Evolutionary conservation across 2,888 invertebrate species (phyloP).

Genomic region (Cerastis leucographa): DNA sequence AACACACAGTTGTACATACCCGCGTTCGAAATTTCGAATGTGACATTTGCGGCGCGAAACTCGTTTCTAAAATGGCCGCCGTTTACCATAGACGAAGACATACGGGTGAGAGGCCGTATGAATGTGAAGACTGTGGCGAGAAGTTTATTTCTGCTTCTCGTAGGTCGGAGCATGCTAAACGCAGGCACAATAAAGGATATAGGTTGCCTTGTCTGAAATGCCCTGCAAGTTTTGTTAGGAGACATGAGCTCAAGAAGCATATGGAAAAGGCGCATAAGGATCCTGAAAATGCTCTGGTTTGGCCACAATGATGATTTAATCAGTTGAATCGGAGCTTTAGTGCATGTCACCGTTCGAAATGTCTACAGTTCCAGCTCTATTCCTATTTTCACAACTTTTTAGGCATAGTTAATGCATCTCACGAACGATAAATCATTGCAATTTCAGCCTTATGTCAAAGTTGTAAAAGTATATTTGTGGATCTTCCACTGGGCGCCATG

Average conservation of each 20-base stretch:
- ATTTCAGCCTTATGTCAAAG: background rate
- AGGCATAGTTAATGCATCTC: background rate
- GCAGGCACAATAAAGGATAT: constrained; percentile 82
- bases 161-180: constrained; percentile 84
- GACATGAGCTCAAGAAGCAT: constrained; percentile 81
- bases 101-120: constrained; percentile 87
- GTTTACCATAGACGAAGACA: constrained; percentile 87
- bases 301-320: constrained; percentile 25
- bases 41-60: constrained; percentile 87
- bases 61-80: constrained; percentile 86
- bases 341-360: no score
- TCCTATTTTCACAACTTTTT: background rate
- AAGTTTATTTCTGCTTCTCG: constrained; percentile 85
- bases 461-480: background rate
- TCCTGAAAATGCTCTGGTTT: constrained; percentile 34
- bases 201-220: constrained; percentile 79
- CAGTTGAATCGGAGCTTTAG: background rate
- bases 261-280: constrained; percentile 76
- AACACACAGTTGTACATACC: constrained; percentile 89
- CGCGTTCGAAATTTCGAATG: constrained; percentile 89
- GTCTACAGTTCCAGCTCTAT: background rate
- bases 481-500: background rate
- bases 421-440: background rate
- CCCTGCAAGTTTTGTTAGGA: constrained; percentile 78
- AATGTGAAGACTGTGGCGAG: constrained; percentile 85